Evolutionary conservation across 2,797 vertebrate species (phyloP), one percentile per base, ranked within the genome.

Genomic region (Myotis vivesi): DNA sequence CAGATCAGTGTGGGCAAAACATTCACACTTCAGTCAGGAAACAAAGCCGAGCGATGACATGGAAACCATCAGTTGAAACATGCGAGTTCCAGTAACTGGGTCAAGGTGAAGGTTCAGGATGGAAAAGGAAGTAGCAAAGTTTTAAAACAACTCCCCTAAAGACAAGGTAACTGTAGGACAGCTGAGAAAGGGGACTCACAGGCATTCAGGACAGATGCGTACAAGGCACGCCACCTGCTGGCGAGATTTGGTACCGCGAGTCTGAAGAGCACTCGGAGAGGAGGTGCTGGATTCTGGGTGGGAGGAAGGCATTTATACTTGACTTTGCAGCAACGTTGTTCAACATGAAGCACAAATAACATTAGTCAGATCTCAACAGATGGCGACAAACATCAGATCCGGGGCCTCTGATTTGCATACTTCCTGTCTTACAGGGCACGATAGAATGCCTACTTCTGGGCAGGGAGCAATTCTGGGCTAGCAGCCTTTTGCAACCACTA

Each of bases 171-270:
- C 30, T 20, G 46, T 0, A n/a, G 44, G 77, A 77, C 71, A 94
- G 71, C 68, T 44, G 76, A 76, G 46, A 76, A 73, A 12, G 1
- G 36, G 13, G 28, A 51, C 46, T 72, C n/a, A 1, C 5, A 33
- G n/a, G 33, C 68, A 36, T 25, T 51, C 30, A 5, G 81, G 53
- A 30, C 41, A 85, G 81, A 95, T 2, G 33, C 5, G 62, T 71
- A 6, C 89, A n/a, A 46, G 72, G 72, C 33, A 3, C 20, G 88
- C 97, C 97, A 95, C 46, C 97, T 97, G 94, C 96, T 82, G 97
- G 81, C 93, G 20, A 19, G 5, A 2, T 2, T 87, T 59, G 88
- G 96, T 49, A 96, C 73, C 96, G 85, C 62, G 33, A 0, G 15
- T 46, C 73, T 69, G 57, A 88, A 93, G 79, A 68, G 23, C 6